Base-by-base conservation (phyloP, 1,140 invertebrate species). In the Pseudomyrmex dendroicus region DNA sequence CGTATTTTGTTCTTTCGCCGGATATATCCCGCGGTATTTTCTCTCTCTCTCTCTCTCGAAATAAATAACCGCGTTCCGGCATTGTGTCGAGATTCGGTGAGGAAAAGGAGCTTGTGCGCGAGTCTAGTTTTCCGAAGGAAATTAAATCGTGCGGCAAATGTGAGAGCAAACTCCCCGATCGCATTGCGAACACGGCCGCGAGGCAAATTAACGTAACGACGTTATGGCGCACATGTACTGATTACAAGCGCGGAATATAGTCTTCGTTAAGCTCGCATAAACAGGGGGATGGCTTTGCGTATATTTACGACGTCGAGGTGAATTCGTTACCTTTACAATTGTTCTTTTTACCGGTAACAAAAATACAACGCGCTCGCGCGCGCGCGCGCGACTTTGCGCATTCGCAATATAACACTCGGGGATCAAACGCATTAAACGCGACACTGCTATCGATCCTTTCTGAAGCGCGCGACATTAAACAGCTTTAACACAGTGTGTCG, bases 121-220 rank as follows among this genome's bases (percentile, higher is more conserved):
- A 17, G 35, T 8, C 0, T 22, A 50, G 46, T 59, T 80, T 61
- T 70, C 46, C 76, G 20, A 59, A 61, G 54, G 54, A 72, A 80
- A 80, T 80, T 70, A 80, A 80, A 80, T 80, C 12, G 66, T 20
- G 44, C 76, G 44, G 56, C 54, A 70, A 80, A 80, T 80, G 67
- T 56, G 64, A 57, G 56, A 57, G 56, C 54, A 10, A 22, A 77
- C 63, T 67, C 7, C 17, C 64, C 56, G 35, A 80, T 61, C 66
- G 54, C 35, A 46, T 59, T 67, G 17, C 48, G 62, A 46, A 44
- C 48, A 67, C 44, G 2, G 20, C 44, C 54, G 66, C 20, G 20
- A 61, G 54, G 66, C 22, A 48, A 80, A 80, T 80, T 80, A 70
- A 48, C 22, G 66, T 70, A 70, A 48, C 64, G 12, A 57, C 35